Base-by-base conservation (phyloP, 2,113 vertebrate species). In the Sander lucioperca region DNA sequence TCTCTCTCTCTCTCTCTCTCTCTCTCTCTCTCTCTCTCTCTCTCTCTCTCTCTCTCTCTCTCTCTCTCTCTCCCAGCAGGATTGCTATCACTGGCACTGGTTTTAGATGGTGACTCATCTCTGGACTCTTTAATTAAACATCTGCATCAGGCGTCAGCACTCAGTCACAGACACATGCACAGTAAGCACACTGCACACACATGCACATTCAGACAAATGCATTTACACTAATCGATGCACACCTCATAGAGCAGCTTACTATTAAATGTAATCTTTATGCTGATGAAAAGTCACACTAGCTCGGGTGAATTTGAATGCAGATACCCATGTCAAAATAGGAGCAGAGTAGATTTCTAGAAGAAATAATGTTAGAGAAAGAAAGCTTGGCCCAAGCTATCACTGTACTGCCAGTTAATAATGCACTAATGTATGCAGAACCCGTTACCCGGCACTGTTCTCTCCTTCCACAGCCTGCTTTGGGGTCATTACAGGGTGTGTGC, bases 81-180 rank as follows among this genome's bases (percentile, higher is more conserved):
- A 80, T 36, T 85, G 80, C 70, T 88, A 78, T 91, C 75, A 84
- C 71, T 82, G 70, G 71, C 66, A 45, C 57, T 87, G 79, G 75
- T 67, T 85, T 89, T 77, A 89, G 87, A 66, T 74, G 71, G 77
- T 92, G 91, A 93, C 79, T 92, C 89, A 93, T 86, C 80, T 85
- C 86, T 84, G 33, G 66, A 75, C 79, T 90, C 88, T 89, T 94
- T 92, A 92, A 94, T 94, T 94, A 94, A 94, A 94, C 91, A 94
- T 93, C 80, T 93, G 79, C 74, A 68, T 68, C 19, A 70, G 77
- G 59, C 51, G 4, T 79, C 82, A 85, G 59, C 85, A 72, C 16
- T 71, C 9, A 6, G 36, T 43, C 86, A 84, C 51, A 75, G 43
- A 74, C 56, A 62, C 68, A 43, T 18, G 1, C 11, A 47, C 7